Percentiles rank a stretch among this genome's conserved stretches.
These are phyloP conservation scores for Chionis minor DNA, from an alignment of 2,113 vertebrate species.

Conservation along the genomic window DNA sequence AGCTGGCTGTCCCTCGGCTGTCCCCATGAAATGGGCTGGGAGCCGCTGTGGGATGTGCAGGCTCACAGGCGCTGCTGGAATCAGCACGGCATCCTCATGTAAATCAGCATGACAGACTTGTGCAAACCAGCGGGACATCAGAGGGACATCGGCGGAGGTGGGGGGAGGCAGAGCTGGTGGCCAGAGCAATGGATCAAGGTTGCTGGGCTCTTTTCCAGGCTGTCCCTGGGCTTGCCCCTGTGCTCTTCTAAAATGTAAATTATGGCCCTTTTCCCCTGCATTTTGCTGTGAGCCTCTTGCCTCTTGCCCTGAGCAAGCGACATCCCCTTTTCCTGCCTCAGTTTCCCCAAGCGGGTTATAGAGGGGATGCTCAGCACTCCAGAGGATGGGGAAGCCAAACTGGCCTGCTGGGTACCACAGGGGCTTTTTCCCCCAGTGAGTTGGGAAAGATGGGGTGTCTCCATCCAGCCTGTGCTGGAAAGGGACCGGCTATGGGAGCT, in stretches of 20 bases:
- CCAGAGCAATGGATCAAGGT: rapidly evolving
- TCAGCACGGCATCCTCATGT: rapidly evolving
- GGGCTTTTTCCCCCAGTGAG: too few relatives aligned
- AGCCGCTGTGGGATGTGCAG: rapidly evolving
- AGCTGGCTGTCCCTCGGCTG: neutral
- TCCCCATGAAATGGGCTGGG: neutral
- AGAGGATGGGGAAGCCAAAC: neutral
- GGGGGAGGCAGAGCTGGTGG: neutral
- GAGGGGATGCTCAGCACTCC: neutral
- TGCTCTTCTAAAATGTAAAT: neutral
- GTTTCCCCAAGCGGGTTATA: neutral
- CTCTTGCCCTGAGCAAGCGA: neutral
- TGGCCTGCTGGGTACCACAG: neutral
- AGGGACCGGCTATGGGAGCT: neutral
- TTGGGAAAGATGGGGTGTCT: neutral
- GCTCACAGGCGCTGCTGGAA: neutral
- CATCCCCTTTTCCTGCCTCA: neutral
- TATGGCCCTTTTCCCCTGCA: neutral
- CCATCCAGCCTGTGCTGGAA: neutral
- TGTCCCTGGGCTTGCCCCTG: neutral
- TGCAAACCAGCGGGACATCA: neutral
- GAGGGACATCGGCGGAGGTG: neutral
- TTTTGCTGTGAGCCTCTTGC: neutral
- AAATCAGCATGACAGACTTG: neutral
- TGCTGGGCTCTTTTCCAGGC: neutral